phyloP scores from a whole-genome alignment of 2,888 invertebrate species.

The Argynnis bischoffii region DNA sequence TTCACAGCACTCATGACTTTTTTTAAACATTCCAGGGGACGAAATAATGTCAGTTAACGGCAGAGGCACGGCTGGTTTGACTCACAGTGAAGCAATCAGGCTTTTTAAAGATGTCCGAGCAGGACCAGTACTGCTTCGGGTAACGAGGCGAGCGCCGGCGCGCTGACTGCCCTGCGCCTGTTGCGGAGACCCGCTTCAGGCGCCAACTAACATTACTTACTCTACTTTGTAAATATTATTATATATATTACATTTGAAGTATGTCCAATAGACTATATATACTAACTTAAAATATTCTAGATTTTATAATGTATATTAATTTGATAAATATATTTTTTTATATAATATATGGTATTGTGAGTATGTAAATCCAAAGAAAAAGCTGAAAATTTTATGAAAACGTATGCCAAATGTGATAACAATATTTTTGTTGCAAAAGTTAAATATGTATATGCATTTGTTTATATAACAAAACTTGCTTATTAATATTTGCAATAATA shows the following conservation, averaged over 20 bases:
- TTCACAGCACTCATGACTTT: not conserved
- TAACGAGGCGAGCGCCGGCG: slow-evolving; percentile 81
- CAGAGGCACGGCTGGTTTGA: slow-evolving; percentile 88
- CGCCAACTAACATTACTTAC: slow-evolving; percentile 57
- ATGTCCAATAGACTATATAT: not conserved
- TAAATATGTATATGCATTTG: too few species aligned
- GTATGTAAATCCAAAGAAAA: too few species aligned
- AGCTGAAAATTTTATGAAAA: too few species aligned
- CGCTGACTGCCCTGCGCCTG: slow-evolving; percentile 82
- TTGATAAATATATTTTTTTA: too few species aligned
- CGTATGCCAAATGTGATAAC: too few species aligned
- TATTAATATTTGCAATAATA: too few species aligned
- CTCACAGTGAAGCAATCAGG: slow-evolving; percentile 90
- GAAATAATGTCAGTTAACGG: slow-evolving; percentile 91
- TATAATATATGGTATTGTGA: too few species aligned
- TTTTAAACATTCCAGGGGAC: slow-evolving; percentile 83
- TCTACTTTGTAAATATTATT: slow-evolving; percentile 57
- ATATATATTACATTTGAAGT: slow-evolving; percentile 3
- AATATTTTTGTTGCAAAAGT: too few species aligned
- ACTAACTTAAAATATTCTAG: not conserved
- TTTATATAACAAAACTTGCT: too few species aligned
- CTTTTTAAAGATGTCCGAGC: slow-evolving; percentile 90
- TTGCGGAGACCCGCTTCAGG: slow-evolving; percentile 70
- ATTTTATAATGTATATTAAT: not conserved
- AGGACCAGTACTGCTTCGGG: slow-evolving; percentile 88